Evolutionary conservation across 2,888 invertebrate species (phyloP).

Genomic region (Eupithecia subfuscata): DNA sequence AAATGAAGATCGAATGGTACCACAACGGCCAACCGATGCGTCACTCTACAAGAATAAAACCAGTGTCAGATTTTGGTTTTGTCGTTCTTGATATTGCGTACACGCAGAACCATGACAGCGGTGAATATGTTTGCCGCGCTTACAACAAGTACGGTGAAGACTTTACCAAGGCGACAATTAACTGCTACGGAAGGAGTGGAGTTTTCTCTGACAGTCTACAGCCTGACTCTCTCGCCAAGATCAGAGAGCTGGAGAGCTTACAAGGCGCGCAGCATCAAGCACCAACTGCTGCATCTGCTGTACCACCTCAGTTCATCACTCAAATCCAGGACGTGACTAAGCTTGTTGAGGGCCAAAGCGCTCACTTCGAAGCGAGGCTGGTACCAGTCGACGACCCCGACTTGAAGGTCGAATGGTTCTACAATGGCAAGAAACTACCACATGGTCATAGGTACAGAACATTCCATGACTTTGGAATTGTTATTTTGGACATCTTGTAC

Average conservation of each 20-base stretch:
- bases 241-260: conserved; percentile 92
- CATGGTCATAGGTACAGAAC: conserved; percentile 98
- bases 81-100: conserved; percentile 97
- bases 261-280: conserved; percentile 87
- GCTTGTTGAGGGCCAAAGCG: conserved; percentile 97
- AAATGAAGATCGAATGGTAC: conserved; percentile 98
- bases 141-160: conserved; percentile 96
- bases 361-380: conserved; percentile 96
- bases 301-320: conserved; percentile 95
- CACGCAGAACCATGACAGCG: conserved; percentile 95
- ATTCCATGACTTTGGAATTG: conserved; percentile 98
- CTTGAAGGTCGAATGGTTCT: conserved; percentile 97
- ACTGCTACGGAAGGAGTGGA: conserved; percentile 92
- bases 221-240: conserved; percentile 94
- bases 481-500: conserved; percentile 96
- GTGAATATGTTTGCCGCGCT: conserved; percentile 96
- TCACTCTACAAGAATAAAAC: conserved; percentile 95
- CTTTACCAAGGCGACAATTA: conserved; percentile 92
- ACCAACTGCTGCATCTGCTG: conserved; percentile 87
- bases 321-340: conserved; percentile 93
- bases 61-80: conserved; percentile 97
- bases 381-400: conserved; percentile 98
- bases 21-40: conserved; percentile 95
- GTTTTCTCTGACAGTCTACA: conserved; percentile 95
- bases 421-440: conserved; percentile 95